Evolutionary conservation across 92 coral and sea anemone species (phyloP).

Genomic region (Parazoanthus swiftii): DNA sequence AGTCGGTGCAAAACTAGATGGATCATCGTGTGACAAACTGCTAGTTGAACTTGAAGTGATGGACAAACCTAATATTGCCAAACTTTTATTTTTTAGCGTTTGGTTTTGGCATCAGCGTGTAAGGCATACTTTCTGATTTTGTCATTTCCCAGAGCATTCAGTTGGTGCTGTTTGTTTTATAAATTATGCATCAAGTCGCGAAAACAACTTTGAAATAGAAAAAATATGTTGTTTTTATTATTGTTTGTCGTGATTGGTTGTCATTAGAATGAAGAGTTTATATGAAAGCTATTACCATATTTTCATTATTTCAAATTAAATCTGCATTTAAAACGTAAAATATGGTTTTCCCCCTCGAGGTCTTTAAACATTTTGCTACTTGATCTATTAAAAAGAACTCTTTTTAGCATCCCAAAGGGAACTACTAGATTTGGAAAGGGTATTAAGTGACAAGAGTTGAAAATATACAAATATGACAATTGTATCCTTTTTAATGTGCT

Average conservation of each 20-base stretch:
- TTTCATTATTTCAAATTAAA: too few species aligned
- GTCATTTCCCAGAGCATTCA: not conserved
- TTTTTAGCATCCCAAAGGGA: too few species aligned
- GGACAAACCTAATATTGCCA: not conserved
- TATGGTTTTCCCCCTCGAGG: too few species aligned
- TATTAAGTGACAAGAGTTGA: too few species aligned
- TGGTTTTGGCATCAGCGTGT: not conserved
- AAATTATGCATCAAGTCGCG: not conserved
- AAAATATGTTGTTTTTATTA: not conserved
- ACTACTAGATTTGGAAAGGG: too few species aligned
- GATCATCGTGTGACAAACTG: not conserved
- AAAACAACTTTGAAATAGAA: not conserved
- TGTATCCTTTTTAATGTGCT: too few species aligned
- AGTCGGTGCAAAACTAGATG: not conserved
- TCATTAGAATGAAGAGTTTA: not conserved
- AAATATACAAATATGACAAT: too few species aligned
- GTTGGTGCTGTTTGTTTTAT: not conserved
- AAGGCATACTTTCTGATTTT: not conserved
- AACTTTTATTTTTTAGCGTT: not conserved
- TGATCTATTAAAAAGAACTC: too few species aligned
- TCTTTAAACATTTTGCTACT: too few species aligned
- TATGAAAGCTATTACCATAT: not conserved
- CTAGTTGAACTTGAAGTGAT: too few species aligned
- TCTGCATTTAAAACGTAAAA: too few species aligned
- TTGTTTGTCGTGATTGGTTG: constrained; percentile 14